Evolutionary conservation across 2,113 vertebrate genomes (phyloP).

Genomic region (Ictalurus punctatus): DNA sequence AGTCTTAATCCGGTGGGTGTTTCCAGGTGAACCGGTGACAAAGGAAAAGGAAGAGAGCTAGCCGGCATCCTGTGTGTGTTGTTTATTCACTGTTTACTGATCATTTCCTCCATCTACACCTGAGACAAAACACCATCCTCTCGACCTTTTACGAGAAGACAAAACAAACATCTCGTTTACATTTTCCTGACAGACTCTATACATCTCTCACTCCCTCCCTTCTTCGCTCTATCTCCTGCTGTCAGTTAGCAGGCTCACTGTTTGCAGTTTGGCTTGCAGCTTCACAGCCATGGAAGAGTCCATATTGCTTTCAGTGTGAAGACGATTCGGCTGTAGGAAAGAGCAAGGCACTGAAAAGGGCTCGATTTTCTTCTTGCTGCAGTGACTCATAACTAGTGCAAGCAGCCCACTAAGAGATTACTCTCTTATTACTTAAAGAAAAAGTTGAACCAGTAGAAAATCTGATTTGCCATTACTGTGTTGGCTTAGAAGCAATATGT

Average conservation of each 20-base stretch:
- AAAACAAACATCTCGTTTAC: conserved; percentile 1
- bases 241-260: background rate
- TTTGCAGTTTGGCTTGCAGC: conserved; percentile 28
- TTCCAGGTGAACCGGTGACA: background rate
- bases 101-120: conserved; percentile 7
- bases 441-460: background rate
- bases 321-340: background rate
- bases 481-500: background rate
- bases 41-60: background rate
- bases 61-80: background rate
- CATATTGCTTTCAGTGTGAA: background rate
- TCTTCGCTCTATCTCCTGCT: conserved; percentile 8
- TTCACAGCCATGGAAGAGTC: conserved; percentile 22
- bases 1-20: background rate
- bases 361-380: background rate
- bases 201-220: background rate
- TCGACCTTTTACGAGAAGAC: background rate
- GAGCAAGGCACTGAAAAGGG: conserved; percentile 3
- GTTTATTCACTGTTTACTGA: conserved; percentile 2
- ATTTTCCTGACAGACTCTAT: conserved; percentile 68
- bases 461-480: background rate
- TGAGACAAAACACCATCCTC: background rate
- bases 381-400: background rate
- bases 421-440: background rate
- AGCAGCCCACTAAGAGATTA: background rate